Evolutionary conservation across 2,113 vertebrate species (phyloP), one percentile per base, ranked within the genome.

Genomic region (Mus pahari): DNA sequence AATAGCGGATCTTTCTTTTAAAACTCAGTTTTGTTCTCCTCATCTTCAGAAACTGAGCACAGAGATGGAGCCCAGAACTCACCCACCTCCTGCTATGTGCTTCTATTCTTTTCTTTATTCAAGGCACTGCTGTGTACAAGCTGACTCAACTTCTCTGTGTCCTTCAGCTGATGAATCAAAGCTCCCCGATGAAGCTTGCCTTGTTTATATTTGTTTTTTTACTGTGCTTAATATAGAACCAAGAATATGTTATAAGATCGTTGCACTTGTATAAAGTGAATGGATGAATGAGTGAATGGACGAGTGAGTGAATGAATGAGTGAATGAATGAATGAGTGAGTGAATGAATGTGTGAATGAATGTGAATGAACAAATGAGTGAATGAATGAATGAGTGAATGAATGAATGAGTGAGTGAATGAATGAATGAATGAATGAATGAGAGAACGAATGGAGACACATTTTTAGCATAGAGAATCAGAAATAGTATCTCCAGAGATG

Each of bases 1-100:
- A 86, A 93, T 73, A 42, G 77, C 91, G n/a, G 16, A 77, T 45
- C 83, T 84, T 39, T 42, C 70, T 94, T 96, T n/a, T 28, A 31
- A 66, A 92, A 28, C n/a, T 96, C 70, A 42, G 9, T 73, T 73
- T 91, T 73, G 66, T 2, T 24, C 20, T 82, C 45, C 6, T 74
- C 89, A 68, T 94, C 64, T 58, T 75, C 36, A 73, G 28, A 19
- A 79, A 39, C 11, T 78, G 84, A 42, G 10, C 31, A 28, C 39
- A 48, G 39, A 81, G 11, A 48, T n/a, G 31, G 42, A 70, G 26
- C 53, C 55, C 33, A 62, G 14, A 26, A 55, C 14, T 70, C 42
- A 42, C 7, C 20, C 4, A 66, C 11, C 91, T 45, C 33, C 19
- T 74, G 48, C 36, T 26, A 6, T 0, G 14, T 1, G 7, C 20